Percentiles rank a stretch among this genome's conserved stretches.
These are phyloP conservation scores for Drosophila tsacasi DNA, from an alignment of 1,140 invertebrate species.

Conservation along the genomic window DNA sequence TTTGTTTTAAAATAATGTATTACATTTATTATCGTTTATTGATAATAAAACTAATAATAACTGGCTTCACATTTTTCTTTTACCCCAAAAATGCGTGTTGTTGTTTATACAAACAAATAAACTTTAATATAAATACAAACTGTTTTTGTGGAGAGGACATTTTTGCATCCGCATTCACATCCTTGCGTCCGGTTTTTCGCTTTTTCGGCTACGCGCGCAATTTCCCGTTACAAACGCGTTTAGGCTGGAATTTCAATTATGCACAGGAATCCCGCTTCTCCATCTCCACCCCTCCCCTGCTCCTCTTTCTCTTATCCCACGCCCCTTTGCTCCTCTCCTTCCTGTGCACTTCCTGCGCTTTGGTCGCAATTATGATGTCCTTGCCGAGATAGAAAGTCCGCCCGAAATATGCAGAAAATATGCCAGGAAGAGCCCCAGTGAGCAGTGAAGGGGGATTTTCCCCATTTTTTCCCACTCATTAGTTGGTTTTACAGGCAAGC, in stretches of 20 bases:
- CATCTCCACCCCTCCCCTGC: background rate
- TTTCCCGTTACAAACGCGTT: constrained; percentile 81
- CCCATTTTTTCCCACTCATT: constrained; percentile 1
- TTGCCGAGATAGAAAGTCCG: constrained; percentile 52
- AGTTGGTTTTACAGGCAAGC: constrained; percentile 29
- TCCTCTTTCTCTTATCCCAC: background rate
- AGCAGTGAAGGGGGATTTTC: constrained; percentile 3
- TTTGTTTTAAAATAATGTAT: background rate
- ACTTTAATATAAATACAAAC: constrained; percentile 26
- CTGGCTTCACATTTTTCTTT: background rate
- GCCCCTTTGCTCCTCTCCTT: constrained; percentile 15
- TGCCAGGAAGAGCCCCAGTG: constrained; percentile 38
- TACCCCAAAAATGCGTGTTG: background rate
- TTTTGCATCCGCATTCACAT: constrained; percentile 61
- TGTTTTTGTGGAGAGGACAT: constrained; percentile 26
- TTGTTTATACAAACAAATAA: background rate
- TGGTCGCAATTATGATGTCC: constrained; percentile 70
- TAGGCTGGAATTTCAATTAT: constrained; percentile 83
- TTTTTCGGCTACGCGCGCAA: constrained; percentile 69
- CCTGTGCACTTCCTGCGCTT: constrained; percentile 49
- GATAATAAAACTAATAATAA: background rate
- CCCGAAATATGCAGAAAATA: constrained; percentile 54
- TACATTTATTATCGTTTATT: background rate
- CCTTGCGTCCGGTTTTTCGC: constrained; percentile 50
- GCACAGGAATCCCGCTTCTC: constrained; percentile 67